phyloP scores from a whole-genome alignment of 2,888 invertebrate species.

The Acronicta aceris region DNA sequence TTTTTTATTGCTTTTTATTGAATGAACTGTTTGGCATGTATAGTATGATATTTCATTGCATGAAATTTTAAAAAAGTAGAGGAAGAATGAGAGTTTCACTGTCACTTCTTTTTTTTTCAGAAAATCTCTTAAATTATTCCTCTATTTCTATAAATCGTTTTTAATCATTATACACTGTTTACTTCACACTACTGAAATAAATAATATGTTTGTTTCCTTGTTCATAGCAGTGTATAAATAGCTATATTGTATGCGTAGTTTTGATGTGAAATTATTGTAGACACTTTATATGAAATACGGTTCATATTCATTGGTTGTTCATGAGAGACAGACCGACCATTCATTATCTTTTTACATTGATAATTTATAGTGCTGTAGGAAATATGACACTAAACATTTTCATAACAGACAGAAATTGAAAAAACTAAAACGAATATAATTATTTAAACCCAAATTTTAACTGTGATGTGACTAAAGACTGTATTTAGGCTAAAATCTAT shows the following conservation, averaged over 20 bases:
- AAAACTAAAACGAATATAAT: too few species aligned
- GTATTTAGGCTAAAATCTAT: too few species aligned
- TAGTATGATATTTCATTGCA: slow-evolving; percentile 68
- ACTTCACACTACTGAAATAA: slow-evolving; percentile 8
- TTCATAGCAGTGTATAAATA: slow-evolving; percentile 45
- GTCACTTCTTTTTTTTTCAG: slow-evolving; percentile 7
- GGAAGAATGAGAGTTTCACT: slow-evolving; percentile 33
- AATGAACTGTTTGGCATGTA: slow-evolving; percentile 88
- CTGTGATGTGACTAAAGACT: too few species aligned
- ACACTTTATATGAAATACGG: slow-evolving; percentile 25
- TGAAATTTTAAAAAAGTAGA: slow-evolving; percentile 43
- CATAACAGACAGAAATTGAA: too few species aligned
- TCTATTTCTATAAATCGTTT: slow-evolving; percentile 30
- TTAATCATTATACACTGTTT: slow-evolving; percentile 36
- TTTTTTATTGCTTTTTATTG: slow-evolving; percentile 69
- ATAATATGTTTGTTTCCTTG: slow-evolving; percentile 38
- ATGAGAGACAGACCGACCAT: neutral
- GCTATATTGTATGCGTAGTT: slow-evolving; percentile 45
- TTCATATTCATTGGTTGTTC: slow-evolving; percentile 20
- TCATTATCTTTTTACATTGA: neutral
- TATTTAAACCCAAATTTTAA: too few species aligned
- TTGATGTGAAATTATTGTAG: slow-evolving; percentile 52
- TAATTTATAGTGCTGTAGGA: too few species aligned
- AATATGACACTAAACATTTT: too few species aligned
- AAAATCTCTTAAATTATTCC: slow-evolving; percentile 25